phyloP scores from a whole-genome alignment of 30 jellyfish, hydroid and myxozoan genomes.

The Aurelia sp. region DNA sequence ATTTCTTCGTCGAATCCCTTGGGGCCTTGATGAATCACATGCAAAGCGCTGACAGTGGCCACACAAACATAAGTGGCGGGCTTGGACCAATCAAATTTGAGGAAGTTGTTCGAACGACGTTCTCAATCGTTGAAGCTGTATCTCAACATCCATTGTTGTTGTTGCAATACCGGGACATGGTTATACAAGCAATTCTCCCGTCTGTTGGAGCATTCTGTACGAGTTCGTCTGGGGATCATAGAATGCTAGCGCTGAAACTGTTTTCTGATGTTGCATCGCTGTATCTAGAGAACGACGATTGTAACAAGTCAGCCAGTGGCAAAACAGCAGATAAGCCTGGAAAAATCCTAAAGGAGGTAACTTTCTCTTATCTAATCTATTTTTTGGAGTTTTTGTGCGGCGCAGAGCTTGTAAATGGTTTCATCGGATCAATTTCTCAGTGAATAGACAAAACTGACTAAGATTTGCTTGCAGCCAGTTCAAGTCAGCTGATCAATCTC shows the following conservation, averaged over 20 bases:
- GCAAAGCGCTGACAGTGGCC: conserved; percentile 68
- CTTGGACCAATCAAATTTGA: conserved; percentile 55
- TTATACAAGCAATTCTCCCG: conserved; percentile 68
- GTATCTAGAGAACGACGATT: conserved; percentile 81
- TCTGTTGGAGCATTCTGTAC: conserved; percentile 62
- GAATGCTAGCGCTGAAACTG: conserved; percentile 79
- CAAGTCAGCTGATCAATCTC: too few species aligned
- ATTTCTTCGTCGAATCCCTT: conserved; percentile 51
- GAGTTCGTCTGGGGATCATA: conserved; percentile 71
- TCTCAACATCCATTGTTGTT: conserved; percentile 88
- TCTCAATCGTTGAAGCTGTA: conserved; percentile 90
- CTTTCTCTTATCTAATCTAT: neutral
- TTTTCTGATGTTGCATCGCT: conserved; percentile 76
- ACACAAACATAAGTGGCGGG: conserved; percentile 61
- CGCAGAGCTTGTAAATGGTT: too few species aligned
- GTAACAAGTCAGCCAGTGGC: conserved; percentile 42
- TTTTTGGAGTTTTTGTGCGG: too few species aligned
- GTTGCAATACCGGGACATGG: conserved; percentile 52
- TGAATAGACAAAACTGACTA: too few species aligned
- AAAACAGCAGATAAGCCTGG: conserved; percentile 10
- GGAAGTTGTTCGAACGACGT: conserved; percentile 55
- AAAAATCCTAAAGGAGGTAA: conserved; percentile 37
- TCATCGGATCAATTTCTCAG: too few species aligned
- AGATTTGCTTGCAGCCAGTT: too few species aligned
- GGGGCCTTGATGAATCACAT: conserved; percentile 57